These are phyloP conservation scores for Metacarcinus magister DNA, from an alignment of 2,888 invertebrate species.

Conservation along the genomic window DNA sequence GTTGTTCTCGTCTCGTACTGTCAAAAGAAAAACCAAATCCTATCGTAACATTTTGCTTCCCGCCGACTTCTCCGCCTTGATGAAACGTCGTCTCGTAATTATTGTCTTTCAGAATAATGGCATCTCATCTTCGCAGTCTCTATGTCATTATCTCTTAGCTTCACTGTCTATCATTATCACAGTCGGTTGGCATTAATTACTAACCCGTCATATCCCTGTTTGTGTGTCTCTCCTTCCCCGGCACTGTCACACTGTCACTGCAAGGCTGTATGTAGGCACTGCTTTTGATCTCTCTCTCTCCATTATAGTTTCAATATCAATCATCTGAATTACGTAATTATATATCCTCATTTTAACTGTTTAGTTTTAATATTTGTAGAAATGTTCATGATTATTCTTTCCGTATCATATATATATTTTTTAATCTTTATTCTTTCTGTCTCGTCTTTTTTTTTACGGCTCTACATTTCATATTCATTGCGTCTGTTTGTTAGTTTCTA, in stretches of 20 bases:
- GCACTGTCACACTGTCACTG: not conserved
- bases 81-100: not conserved
- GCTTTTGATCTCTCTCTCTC: not conserved
- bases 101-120: not conserved
- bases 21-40: no score
- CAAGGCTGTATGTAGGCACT: not conserved
- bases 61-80: no score
- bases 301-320: not conserved
- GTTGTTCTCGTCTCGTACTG: no score
- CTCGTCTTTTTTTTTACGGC: not conserved
- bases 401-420: not conserved
- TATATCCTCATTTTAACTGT: not conserved
- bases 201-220: not conserved
- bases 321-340: not conserved
- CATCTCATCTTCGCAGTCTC: conserved; percentile 26
- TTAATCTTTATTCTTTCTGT: not conserved
- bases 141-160: not conserved
- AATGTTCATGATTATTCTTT: not conserved
- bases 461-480: not conserved
- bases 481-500: not conserved
- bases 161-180: not conserved
- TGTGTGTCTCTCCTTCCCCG: not conserved
- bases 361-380: not conserved
- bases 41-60: no score
- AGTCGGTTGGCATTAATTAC: not conserved